These are phyloP conservation scores for Amblyjoppa fuscipennis DNA, from an alignment of 2,888 invertebrate genomes.

Conservation along the genomic window DNA sequence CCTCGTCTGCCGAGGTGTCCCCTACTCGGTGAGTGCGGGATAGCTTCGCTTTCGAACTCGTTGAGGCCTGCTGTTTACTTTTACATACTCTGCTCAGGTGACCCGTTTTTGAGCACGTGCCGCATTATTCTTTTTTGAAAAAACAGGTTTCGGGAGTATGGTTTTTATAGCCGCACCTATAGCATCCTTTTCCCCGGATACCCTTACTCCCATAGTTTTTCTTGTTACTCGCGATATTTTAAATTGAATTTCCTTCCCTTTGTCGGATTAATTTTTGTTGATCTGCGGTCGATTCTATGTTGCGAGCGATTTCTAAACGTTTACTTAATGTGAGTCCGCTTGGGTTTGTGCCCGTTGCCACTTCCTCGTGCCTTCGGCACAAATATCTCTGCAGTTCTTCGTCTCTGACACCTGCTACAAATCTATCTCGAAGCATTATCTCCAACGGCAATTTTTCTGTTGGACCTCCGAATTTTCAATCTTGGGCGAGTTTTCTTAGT, in stretches of 20 bases:
- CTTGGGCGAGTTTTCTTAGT: slow-evolving; percentile 34
- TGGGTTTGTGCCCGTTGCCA: slow-evolving; percentile 35
- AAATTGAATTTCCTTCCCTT: slow-evolving; percentile 5
- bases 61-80: slow-evolving; percentile 6
- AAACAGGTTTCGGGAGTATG: slow-evolving; percentile 44
- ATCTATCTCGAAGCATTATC: slow-evolving; percentile 59
- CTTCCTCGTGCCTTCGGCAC: slow-evolving; percentile 53
- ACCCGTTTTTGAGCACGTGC: slow-evolving; percentile 28
- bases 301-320: slow-evolving; percentile 47
- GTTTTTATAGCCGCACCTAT: slow-evolving; percentile 49
- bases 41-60: neutral
- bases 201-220: slow-evolving; percentile 4
- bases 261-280: slow-evolving; percentile 51
- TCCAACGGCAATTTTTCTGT: slow-evolving; percentile 47
- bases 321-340: slow-evolving; percentile 45
- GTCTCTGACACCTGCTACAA: slow-evolving; percentile 57
- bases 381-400: slow-evolving; percentile 55
- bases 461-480: slow-evolving; percentile 52
- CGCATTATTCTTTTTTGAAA: slow-evolving; percentile 50
- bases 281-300: slow-evolving; percentile 30
- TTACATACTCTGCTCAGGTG: slow-evolving; percentile 33
- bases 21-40: slow-evolving; percentile 11
- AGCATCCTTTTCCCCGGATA: slow-evolving; percentile 24
- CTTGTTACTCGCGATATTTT: slow-evolving; percentile 22
- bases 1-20: neutral